phyloP scores from a whole-genome alignment of 2,113 vertebrate genomes.

The Gila orcuttii region DNA sequence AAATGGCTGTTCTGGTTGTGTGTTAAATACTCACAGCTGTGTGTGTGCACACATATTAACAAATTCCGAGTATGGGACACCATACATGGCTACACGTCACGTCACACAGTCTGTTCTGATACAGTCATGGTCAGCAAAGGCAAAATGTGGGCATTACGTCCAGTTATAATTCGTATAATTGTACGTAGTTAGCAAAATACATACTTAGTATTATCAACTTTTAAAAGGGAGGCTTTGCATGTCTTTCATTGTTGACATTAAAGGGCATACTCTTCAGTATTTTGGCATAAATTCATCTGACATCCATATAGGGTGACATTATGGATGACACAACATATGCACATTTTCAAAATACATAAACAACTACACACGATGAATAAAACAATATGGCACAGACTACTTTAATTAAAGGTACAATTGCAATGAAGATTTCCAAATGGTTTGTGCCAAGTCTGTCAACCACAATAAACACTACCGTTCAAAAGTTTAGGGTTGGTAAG shows the following conservation, averaged over 20 bases:
- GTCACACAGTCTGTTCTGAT: not conserved
- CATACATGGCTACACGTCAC: too few relatives aligned
- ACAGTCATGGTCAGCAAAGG: not conserved
- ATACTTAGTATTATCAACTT: not conserved
- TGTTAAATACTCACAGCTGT: too few relatives aligned
- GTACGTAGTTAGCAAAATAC: not conserved
- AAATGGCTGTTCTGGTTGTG: too few relatives aligned
- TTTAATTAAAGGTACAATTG: not conserved
- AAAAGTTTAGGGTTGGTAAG: not conserved
- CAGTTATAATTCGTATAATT: not conserved
- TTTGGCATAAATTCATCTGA: not conserved
- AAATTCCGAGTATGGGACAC: too few relatives aligned
- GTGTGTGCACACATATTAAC: too few relatives aligned
- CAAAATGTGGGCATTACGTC: not conserved
- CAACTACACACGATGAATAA: not conserved
- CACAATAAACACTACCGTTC: not conserved
- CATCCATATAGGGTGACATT: not conserved
- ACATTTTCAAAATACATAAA: not conserved
- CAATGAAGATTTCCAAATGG: not conserved
- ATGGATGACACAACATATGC: not conserved
- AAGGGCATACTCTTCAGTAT: not conserved
- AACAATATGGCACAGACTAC: not conserved
- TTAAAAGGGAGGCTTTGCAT: not conserved
- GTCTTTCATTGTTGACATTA: not conserved
- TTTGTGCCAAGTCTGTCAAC: too few relatives aligned